Evolutionary conservation across 2,888 invertebrate species (phyloP).

Genomic region (Hypena proboscidalis): DNA sequence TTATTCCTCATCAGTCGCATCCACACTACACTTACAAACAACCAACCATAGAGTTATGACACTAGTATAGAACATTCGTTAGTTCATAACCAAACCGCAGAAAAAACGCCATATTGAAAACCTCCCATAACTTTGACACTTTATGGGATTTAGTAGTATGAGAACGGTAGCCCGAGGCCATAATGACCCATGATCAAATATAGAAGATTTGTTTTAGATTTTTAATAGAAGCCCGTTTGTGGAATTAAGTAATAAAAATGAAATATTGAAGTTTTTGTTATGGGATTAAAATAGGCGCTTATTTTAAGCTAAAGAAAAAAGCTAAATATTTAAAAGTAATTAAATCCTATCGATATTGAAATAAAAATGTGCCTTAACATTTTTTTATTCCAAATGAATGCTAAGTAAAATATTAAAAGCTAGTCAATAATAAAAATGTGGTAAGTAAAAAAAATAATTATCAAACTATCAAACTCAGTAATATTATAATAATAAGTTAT

Average conservation of each 20-base stretch:
- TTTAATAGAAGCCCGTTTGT: slow-evolving; percentile 19
- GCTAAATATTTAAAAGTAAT: not conserved
- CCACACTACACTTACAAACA: slow-evolving; percentile 13
- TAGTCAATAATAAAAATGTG: too few relatives aligned
- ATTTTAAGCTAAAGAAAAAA: too few relatives aligned
- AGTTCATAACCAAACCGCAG: slow-evolving; percentile 30
- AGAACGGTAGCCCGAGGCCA: slow-evolving; percentile 51
- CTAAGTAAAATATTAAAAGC: too few relatives aligned
- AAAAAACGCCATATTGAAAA: slow-evolving; percentile 45
- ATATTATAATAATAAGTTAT: too few relatives aligned
- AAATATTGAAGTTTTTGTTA: slow-evolving; percentile 12
- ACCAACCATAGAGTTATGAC: slow-evolving; percentile 38
- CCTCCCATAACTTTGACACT: slow-evolving; percentile 52
- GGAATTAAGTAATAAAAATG: slow-evolving; percentile 35
- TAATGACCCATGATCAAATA: slow-evolving; percentile 27
- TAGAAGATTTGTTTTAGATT: slow-evolving; percentile 30
- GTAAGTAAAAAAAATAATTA: too few relatives aligned
- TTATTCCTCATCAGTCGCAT: slow-evolving; percentile 1
- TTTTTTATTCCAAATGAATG: too few relatives aligned
- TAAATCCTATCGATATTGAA: too few relatives aligned
- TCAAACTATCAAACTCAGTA: too few relatives aligned
- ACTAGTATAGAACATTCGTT: slow-evolving; percentile 34
- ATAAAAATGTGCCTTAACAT: too few relatives aligned
- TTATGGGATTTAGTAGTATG: slow-evolving; percentile 46
- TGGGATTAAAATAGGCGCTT: too few relatives aligned